Evolutionary conservation across 2,797 vertebrate genomes (phyloP).

Genomic region (Ceryle rudis): DNA sequence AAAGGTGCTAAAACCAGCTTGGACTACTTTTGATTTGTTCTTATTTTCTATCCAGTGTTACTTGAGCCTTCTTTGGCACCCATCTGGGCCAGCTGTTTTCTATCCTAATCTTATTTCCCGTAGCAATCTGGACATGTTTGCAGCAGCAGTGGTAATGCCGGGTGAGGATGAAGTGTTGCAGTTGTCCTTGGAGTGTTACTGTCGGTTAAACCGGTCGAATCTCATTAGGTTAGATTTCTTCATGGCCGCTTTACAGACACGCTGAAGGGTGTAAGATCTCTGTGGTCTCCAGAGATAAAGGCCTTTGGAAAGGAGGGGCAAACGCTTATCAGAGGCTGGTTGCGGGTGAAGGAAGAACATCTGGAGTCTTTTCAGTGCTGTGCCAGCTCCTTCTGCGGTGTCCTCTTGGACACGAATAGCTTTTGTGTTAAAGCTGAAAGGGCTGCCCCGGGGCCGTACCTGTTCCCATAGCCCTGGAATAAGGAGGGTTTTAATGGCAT

Average conservation of each 20-base stretch:
- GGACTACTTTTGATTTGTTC: not conserved
- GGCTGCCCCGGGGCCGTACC: not conserved
- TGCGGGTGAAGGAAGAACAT: not conserved
- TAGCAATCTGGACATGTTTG: not conserved
- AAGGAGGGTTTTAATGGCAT: not conserved
- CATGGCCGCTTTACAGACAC: not conserved
- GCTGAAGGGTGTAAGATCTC: conserved; percentile 1
- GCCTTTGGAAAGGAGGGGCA: not conserved
- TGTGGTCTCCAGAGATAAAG: conserved; percentile 40
- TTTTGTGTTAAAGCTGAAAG: not conserved
- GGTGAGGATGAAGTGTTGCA: not conserved
- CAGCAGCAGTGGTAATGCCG: not conserved
- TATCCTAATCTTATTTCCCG: not conserved
- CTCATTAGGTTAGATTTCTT: conserved; percentile 22
- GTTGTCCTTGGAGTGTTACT: not conserved
- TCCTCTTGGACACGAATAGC: not conserved
- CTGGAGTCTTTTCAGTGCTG: not conserved
- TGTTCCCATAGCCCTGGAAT: not conserved
- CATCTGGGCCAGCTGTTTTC: not conserved
- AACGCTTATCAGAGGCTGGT: not conserved
- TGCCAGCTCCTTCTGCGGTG: not conserved
- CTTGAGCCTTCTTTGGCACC: not conserved
- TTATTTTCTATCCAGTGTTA: not conserved
- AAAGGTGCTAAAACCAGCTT: not conserved
- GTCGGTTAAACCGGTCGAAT: conserved; percentile 10